Evolutionary conservation across 1,140 invertebrate species (phyloP), one percentile per base, ranked within the genome.

Genomic region (Thereuonema tuberculata): DNA sequence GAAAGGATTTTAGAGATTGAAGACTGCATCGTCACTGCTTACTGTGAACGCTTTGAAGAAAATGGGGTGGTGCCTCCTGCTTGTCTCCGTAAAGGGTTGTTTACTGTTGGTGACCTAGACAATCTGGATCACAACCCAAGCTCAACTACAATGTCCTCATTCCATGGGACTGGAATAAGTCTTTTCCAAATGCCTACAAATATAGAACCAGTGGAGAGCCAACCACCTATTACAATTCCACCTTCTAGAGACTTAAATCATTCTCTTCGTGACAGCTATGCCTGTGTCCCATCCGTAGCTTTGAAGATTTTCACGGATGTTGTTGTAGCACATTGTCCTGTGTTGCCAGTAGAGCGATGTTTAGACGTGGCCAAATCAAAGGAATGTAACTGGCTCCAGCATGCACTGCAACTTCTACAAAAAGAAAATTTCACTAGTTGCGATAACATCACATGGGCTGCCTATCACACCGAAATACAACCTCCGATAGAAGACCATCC

Each of bases 81-180:
- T n/a, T n/a, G n/a, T n/a, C n/a, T n/a, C n/a, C n/a, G n/a, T n/a
- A n/a, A n/a, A n/a, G n/a, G n/a, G n/a, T n/a, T n/a, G n/a, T 62
- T 62, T 25, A 56, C 26, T 56, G 43, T 58, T 20, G 59, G 59
- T 25, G 59, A 61, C 15, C 15, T 58, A 23, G 61, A 62, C n/a
- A n/a, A n/a, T n/a, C n/a, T n/a, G n/a, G n/a, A n/a, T n/a, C n/a
- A n/a, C n/a, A n/a, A n/a, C n/a, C n/a, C n/a, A n/a, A n/a, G n/a
- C n/a, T n/a, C n/a, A n/a, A n/a, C n/a, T n/a, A n/a, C n/a, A n/a
- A 59, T 61, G 59, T 2, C 61, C 61, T 49, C 60, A 61, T 61
- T 59, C 59, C 17, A 62, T 59, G 62, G n/a, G n/a, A n/a, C n/a
- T n/a, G 50, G 61, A 17, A 57, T 62, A 15, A 62, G 60, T 21